Percentiles rank a stretch among this genome's conserved stretches.
These are phyloP conservation scores for Helobdella robusta DNA, from an alignment of 2,888 invertebrate species.

Conservation along the genomic window DNA sequence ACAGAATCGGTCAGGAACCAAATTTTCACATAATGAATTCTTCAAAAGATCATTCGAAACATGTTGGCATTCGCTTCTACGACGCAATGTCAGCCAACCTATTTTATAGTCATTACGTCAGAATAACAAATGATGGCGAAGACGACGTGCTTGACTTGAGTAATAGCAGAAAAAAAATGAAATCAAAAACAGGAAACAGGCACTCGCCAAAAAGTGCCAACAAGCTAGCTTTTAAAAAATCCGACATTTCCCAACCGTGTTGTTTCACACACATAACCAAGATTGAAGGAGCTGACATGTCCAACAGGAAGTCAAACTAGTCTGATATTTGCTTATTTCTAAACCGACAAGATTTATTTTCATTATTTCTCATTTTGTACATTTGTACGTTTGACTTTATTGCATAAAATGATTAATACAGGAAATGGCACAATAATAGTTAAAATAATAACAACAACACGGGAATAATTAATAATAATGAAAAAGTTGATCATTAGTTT, in stretches of 20 bases:
- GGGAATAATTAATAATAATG: no score
- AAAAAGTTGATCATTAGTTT: no score
- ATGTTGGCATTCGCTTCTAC: slow-evolving; percentile 72
- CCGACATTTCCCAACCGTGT: slow-evolving; percentile 72
- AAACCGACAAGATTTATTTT: no score
- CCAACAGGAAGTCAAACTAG: no score
- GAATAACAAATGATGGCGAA: slow-evolving; percentile 64
- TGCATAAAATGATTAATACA: no score
- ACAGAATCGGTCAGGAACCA: slow-evolving; percentile 58
- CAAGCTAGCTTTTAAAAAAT: slow-evolving; percentile 61
- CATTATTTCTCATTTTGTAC: no score
- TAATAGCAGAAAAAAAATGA: slow-evolving; percentile 44
- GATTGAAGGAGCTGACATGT: slow-evolving; percentile 54
- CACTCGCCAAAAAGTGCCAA: no score
- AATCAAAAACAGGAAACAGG: slow-evolving; percentile 50
- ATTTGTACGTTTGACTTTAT: no score
- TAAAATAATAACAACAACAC: no score
- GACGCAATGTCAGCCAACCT: slow-evolving; percentile 63
- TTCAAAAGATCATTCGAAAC: slow-evolving; percentile 65
- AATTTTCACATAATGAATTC: slow-evolving; percentile 72
- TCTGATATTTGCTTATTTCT: no score
- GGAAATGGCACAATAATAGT: no score
- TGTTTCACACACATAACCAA: slow-evolving; percentile 74
- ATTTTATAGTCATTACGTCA: slow-evolving; percentile 52
- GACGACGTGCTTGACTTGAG: slow-evolving; percentile 59